Conservation (phyloP, 2,113 vertebrate genomes). For the Cichladusa arquata region DNA sequence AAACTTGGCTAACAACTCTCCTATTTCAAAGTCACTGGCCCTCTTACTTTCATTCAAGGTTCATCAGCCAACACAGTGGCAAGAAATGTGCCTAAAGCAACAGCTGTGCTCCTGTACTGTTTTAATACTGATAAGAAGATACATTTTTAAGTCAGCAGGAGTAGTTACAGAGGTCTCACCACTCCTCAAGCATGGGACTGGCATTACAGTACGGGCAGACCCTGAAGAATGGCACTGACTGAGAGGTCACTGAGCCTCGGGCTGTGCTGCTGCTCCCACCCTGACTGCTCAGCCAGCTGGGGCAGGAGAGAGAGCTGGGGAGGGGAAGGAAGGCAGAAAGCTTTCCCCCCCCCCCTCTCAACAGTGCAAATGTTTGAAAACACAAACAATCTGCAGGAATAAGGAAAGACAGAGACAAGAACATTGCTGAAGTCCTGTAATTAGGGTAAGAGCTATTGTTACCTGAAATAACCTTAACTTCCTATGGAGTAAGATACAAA, state of each 20-base stretch:
- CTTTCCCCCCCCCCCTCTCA: neutral
- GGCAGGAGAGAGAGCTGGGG: neutral
- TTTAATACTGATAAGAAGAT: constrained; percentile 68
- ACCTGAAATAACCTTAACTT: neutral
- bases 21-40: constrained; percentile 40
- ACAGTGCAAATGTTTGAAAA: neutral
- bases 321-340: neutral
- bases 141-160: neutral
- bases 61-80: constrained; percentile 29
- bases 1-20: constrained; percentile 18
- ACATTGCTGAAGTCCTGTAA: neutral
- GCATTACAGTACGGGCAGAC: neutral
- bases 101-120: constrained; percentile 5
- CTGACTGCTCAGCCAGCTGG: neutral
- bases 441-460: neutral
- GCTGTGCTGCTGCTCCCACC: neutral
- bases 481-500: neutral
- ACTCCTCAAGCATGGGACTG: neutral
- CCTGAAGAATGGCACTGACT: neutral
- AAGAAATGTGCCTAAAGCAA: constrained; percentile 42
- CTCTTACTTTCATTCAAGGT: constrained; percentile 44
- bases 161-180: neutral
- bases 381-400: neutral
- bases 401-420: neutral
- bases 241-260: neutral